A percentile compares a stretch with the other conserved stretches of the same genome.
phyloP scores from a whole-genome alignment of 2,113 vertebrate species.

The Coptodon bakossiorum region DNA sequence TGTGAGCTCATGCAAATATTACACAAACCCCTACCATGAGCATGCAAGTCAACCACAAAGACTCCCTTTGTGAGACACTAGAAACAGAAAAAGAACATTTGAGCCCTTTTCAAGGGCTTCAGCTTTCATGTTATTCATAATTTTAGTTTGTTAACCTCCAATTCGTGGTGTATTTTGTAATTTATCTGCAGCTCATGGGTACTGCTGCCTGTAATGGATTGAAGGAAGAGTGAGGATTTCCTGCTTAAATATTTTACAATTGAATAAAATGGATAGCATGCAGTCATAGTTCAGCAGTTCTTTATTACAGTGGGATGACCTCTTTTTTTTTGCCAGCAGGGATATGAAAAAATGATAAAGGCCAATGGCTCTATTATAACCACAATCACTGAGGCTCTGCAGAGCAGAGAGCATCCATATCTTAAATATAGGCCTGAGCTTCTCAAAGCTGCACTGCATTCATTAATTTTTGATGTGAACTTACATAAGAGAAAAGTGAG shows the following conservation, averaged over 20 bases:
- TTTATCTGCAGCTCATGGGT: neutral
- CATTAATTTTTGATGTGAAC: constrained; percentile 46
- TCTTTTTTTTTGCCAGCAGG: neutral
- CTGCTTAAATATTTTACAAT: neutral
- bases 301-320: neutral
- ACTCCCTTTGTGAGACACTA: neutral
- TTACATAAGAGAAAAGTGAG: constrained; percentile 38
- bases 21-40: neutral
- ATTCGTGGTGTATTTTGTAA: neutral
- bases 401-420: neutral
- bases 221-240: neutral
- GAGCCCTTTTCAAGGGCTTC: neutral
- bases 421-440: constrained; percentile 18
- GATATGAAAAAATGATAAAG: constrained; percentile 36
- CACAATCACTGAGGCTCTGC: neutral
- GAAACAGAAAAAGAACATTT: neutral
- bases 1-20: neutral
- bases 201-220: neutral
- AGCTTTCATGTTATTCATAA: neutral
- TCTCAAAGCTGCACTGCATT: constrained; percentile 9
- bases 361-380: constrained; percentile 10
- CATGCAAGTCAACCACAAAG: neutral
- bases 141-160: neutral
- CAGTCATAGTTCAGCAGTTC: neutral
- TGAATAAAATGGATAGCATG: neutral